Base-by-base conservation (phyloP, 2,113 vertebrate species). In the Dipodomys ordii region DNA sequence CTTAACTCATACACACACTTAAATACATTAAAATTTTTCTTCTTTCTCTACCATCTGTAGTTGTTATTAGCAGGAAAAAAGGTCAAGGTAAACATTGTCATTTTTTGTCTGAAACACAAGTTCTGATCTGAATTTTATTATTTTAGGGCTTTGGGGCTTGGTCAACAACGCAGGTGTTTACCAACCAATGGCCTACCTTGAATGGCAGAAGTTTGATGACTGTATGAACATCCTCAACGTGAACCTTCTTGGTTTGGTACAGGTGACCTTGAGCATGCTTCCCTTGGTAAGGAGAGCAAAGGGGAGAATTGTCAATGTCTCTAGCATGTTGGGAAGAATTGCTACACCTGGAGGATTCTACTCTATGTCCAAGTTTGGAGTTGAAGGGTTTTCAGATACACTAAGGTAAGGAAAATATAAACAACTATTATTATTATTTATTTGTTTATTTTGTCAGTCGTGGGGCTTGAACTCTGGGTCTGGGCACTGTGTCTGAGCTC, bases 361-460 rank as follows among this genome's bases (percentile, higher is more conserved):
- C 81, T 96, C 85, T 74, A 82, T 96, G 76, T 97, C 98, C 23
- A 98, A 98, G 89, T 97, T 93, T 91, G 98, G 98, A 49, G 97
- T 98, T 20, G 98, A 98, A 92, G 97, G 96, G 16, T 98, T 98
- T 96, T 98, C 98, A 23, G 98, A 98, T 84, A 85, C 87, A 35
- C 97, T 98, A 18, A 98, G 98, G 98, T 98, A 95, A 97, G 53
- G 53, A 57, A 57, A 57, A 57, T 57, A 57, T 16, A 57, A 57
- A 57, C 53, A 57, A 18, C 53, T 57, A 16, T 57, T 16, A 57
- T 57, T 39, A 39, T 39, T 39, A 39, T 39, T 39, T 39, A 39
- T 39, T 39, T 39, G 39, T 39, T 39, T 39, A 39, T 39, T 39
- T 39, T 39, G 39, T 39, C 39, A 39, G 39, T 39, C 39, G 39